Percentiles rank a stretch among this genome's conserved stretches.
phyloP scores from a whole-genome alignment of 2,888 invertebrate genomes.

The Eumacrocentrus americanus region DNA sequence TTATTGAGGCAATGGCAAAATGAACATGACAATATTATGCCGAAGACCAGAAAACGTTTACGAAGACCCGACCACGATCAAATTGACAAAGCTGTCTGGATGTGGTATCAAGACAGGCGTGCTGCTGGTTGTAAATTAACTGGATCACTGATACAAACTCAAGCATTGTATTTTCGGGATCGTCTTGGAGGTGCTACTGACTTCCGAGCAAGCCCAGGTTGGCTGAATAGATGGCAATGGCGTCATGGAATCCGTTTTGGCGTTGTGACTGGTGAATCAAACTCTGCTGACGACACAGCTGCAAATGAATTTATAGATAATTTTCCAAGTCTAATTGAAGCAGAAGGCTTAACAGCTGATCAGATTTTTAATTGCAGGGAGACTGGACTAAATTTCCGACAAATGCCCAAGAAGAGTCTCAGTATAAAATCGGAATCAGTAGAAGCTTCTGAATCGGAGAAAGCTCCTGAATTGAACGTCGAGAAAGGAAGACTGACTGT shows the following conservation, averaged over 20 bases:
- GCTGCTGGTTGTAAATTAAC: background rate
- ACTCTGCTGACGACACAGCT: background rate
- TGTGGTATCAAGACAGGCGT: background rate
- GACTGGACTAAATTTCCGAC: background rate
- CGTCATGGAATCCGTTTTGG: background rate
- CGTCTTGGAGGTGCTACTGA: background rate
- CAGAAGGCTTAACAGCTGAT: background rate
- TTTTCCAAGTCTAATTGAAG: background rate
- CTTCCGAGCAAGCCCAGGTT: constrained; percentile 13
- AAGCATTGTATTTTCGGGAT: background rate
- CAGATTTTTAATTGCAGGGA: constrained; percentile 16
- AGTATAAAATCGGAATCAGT: too few species aligned
- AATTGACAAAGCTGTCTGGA: background rate
- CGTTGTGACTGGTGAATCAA: background rate
- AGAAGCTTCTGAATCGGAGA: too few species aligned
- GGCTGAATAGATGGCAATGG: background rate
- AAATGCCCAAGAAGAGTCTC: background rate
- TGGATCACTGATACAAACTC: background rate
- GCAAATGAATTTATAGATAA: background rate
- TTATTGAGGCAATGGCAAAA: too few species aligned
- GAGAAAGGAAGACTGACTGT: constrained; percentile 19
- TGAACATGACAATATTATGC: too few species aligned
- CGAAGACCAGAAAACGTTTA: background rate
- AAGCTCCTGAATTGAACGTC: too few species aligned
- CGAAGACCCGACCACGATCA: background rate